Evolutionary conservation across 2,888 invertebrate genomes (phyloP), one percentile per base, ranked within the genome.

Genomic region (Amaurobius ferox): DNA sequence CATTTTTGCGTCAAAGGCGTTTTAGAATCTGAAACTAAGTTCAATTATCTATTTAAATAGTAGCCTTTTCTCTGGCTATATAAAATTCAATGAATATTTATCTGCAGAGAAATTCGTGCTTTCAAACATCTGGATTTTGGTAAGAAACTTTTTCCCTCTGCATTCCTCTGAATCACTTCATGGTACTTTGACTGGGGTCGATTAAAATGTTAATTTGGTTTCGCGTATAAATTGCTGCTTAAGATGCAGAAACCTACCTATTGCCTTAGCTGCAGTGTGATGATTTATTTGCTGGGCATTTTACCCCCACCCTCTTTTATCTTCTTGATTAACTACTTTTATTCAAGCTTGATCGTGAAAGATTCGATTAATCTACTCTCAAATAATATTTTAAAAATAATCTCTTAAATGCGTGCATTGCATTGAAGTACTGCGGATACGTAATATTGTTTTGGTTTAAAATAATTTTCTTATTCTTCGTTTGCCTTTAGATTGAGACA

Each of bases 181-280:
- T 32, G 19, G 2, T 13, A 48, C 44, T 6, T n/a, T 39, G 29
- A 32, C 13, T 30, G 23, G 23, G 6, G 48, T 67, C 67, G 67
- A 48, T 76, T 76, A 67, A 76, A 76, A 66, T 66, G 40, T 23
- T 29, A 44, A 44, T 44, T 44, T 44, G 6, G 44, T 2, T 44
- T 44, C 16, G 11, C 44, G 6, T 44, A 16, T 44, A 44, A 44
- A 13, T 44, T 44, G 16, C 44, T 7, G 35, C 5, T 13, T 5
- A 44, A 2, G 16, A 44, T 7, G 44, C 16, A 2, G 44, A 16
- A 16, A 2, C 2, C 13, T 16, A 2, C 2, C 6, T 7, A 13
- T 44, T 44, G 2, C 2, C 16, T 11, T 5, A 9, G 16, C 44
- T 44, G 6, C 9, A 9, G 16, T 44, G 16, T 2, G 16, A 16